Evolutionary conservation across 1,140 invertebrate genomes (phyloP).

Genomic region (Drosophila asahinai): DNA sequence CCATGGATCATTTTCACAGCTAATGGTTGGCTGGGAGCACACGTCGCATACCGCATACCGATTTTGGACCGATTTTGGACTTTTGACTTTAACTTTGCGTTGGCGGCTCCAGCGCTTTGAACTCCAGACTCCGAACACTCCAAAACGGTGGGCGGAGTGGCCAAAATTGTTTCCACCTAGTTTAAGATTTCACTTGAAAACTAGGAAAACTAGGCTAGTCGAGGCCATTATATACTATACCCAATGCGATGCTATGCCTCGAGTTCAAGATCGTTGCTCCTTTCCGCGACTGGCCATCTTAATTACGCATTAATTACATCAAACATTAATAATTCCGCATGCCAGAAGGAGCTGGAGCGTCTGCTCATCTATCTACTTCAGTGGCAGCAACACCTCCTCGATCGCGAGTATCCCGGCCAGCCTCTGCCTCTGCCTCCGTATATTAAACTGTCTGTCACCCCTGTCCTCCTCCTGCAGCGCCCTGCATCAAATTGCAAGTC

Average conservation of each 20-base stretch:
- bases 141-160: slow-evolving; percentile 52
- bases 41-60: slow-evolving; percentile 15
- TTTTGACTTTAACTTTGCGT: slow-evolving; percentile 63
- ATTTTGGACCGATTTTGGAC: neutral
- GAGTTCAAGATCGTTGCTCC: slow-evolving; percentile 23
- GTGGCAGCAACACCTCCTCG: slow-evolving; percentile 73
- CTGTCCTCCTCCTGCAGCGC: slow-evolving; percentile 32
- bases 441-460: slow-evolving; percentile 60
- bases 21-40: slow-evolving; percentile 59
- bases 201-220: slow-evolving; percentile 36
- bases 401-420: slow-evolving; percentile 33
- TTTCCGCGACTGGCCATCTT: slow-evolving; percentile 64
- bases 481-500: slow-evolving; percentile 55
- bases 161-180: slow-evolving; percentile 40
- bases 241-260: neutral
- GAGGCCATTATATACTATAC: neutral
- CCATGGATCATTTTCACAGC: slow-evolving; percentile 71
- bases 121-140: slow-evolving; percentile 27
- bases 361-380: slow-evolving; percentile 73
- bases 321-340: slow-evolving; percentile 77
- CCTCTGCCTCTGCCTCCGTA: slow-evolving; percentile 24
- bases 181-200: slow-evolving; percentile 16
- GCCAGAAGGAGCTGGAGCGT: slow-evolving; percentile 35
- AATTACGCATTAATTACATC: slow-evolving; percentile 82
- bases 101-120: slow-evolving; percentile 71